Conservation (phyloP, 2,888 invertebrate species). For the Timema cristinae region DNA sequence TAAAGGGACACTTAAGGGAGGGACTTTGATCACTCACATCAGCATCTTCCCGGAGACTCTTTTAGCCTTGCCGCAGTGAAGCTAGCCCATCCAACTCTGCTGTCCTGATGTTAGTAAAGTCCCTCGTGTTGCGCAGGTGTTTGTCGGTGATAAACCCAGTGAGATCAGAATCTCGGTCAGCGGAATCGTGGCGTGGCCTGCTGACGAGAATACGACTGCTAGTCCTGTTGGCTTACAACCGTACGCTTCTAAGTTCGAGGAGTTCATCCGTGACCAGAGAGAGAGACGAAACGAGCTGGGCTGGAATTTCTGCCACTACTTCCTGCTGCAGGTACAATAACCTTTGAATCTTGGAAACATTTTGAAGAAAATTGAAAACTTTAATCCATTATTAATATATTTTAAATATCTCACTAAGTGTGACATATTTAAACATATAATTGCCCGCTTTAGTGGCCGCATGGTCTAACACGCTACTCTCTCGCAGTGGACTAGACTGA, state of each 20-base stretch:
- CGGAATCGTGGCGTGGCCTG: slow-evolving; percentile 86
- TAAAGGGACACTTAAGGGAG: too few relatives aligned
- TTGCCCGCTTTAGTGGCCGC: too few relatives aligned
- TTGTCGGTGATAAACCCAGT: slow-evolving; percentile 88
- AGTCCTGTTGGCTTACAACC: slow-evolving; percentile 80
- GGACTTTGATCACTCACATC: too few relatives aligned
- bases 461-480: too few relatives aligned
- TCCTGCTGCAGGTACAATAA: slow-evolving; percentile 71
- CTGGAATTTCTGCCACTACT: slow-evolving; percentile 95
- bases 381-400: background rate
- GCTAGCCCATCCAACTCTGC: too few relatives aligned
- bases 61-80: too few relatives aligned
- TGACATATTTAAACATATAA: too few relatives aligned
- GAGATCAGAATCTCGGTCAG: slow-evolving; percentile 81
- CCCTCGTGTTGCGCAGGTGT: slow-evolving; percentile 56
- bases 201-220: slow-evolving; percentile 78
- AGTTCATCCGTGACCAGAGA: slow-evolving; percentile 81
- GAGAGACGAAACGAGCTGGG: slow-evolving; percentile 85
- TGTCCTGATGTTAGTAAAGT: too few relatives aligned
- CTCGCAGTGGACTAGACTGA: too few relatives aligned
- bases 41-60: too few relatives aligned
- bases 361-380: background rate
- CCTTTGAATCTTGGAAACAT: background rate
- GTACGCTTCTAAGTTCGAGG: slow-evolving; percentile 83
- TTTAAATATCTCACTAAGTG: too few relatives aligned